Evolutionary conservation across 2,797 vertebrate genomes (phyloP).

Genomic region (Notolepis coatsorum): DNA sequence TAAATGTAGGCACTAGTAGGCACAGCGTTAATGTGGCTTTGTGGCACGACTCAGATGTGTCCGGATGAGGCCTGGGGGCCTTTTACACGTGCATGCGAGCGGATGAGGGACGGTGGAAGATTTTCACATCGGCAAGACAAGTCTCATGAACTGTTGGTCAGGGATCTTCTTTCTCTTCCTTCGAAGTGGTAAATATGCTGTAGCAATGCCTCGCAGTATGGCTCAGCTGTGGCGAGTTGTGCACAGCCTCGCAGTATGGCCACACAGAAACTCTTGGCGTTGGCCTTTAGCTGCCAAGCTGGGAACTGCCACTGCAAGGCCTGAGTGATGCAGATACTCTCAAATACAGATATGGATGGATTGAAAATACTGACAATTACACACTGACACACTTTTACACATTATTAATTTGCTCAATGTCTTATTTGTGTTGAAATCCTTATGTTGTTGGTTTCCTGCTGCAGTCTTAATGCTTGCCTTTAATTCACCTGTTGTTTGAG

Average conservation of each 20-base stretch:
- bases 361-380: background rate
- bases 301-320: background rate
- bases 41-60: constrained; percentile 21
- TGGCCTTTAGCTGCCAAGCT: background rate
- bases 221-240: background rate
- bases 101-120: constrained; percentile 2
- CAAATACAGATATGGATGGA: background rate
- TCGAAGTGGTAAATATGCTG: background rate
- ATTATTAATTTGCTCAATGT: background rate
- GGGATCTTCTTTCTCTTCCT: background rate
- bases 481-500: too few species aligned
- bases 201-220: background rate
- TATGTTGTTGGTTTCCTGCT: background rate
- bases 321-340: background rate
- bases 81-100: constrained; percentile 41
- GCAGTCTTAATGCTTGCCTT: background rate
- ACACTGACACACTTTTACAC: background rate
- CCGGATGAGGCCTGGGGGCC: constrained; percentile 7
- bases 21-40: background rate
- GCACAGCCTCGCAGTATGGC: too few species aligned
- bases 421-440: background rate
- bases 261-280: background rate
- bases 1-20: background rate
- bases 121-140: constrained; percentile 35
- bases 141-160: constrained; percentile 26